Conservation (phyloP, 2,113 vertebrate species). For the Argyrosomus japonicus region DNA sequence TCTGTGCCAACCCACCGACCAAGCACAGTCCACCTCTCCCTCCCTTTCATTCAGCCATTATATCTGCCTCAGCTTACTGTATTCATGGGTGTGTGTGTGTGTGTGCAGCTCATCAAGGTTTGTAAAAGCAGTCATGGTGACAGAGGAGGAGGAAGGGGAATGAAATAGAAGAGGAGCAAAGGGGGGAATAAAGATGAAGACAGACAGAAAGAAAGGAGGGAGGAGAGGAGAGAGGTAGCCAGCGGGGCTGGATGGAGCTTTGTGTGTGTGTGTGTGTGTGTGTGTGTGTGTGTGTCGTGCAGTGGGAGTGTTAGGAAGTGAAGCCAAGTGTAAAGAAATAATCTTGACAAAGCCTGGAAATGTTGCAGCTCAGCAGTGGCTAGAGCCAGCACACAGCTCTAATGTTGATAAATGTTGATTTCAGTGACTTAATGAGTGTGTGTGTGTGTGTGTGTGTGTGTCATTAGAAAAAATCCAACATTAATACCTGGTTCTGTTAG, state of each 20-base stretch:
- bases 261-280: constrained; percentile 36
- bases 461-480: not conserved
- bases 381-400: constrained; percentile 19
- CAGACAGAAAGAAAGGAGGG: constrained; percentile 4
- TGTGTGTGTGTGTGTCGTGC: constrained; percentile 26
- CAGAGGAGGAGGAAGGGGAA: constrained; percentile 1
- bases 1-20: constrained; percentile 45
- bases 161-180: constrained; percentile 9
- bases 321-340: constrained; percentile 63
- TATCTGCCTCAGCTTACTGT: constrained; percentile 25
- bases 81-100: not conserved
- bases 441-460: no score
- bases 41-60: constrained; percentile 14
- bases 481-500: not conserved
- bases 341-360: constrained; percentile 59
- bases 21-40: constrained; percentile 18
- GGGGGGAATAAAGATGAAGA: constrained; percentile 19
- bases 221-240: constrained; percentile 37
- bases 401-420: constrained; percentile 24
- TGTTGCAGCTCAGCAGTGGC: constrained; percentile 43
- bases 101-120: constrained; percentile 1
- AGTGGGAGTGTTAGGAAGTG: constrained; percentile 34
- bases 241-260: constrained; percentile 21
- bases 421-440: no score
- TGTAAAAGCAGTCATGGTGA: constrained; percentile 36